Evolutionary conservation across 2,113 vertebrate species (phyloP).

Genomic region (Phaethon lepturus): DNA sequence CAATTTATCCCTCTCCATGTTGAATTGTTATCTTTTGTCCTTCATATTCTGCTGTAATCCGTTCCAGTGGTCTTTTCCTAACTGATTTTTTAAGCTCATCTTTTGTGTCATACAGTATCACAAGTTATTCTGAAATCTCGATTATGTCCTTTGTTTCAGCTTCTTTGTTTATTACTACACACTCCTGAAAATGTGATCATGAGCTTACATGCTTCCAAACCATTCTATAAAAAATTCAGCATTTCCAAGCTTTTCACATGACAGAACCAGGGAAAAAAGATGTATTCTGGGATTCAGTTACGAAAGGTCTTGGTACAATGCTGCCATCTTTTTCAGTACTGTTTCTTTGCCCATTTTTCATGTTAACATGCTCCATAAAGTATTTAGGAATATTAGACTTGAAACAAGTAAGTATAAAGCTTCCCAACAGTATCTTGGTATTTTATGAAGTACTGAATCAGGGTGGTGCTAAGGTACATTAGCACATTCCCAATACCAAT

Average conservation of each 20-base stretch:
- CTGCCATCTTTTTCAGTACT: not conserved
- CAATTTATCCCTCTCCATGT: not conserved
- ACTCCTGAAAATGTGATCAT: not conserved
- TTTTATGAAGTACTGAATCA: not conserved
- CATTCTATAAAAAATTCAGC: not conserved
- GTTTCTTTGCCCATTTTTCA: not conserved
- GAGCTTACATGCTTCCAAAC: not conserved
- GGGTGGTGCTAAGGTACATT: not conserved
- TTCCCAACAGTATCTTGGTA: not conserved
- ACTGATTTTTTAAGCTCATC: conserved; percentile 20
- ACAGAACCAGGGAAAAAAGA: not conserved
- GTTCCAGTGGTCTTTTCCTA: not conserved
- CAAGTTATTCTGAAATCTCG: conserved; percentile 24
- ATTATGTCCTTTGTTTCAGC: not conserved
- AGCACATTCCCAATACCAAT: not conserved
- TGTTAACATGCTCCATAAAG: not conserved
- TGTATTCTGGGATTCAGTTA: not conserved
- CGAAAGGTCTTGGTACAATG: not conserved
- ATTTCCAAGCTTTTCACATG: not conserved
- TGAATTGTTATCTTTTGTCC: not conserved
- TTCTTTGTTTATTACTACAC: conserved; percentile 14
- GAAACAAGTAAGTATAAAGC: not conserved
- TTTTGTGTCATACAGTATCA: conserved; percentile 5
- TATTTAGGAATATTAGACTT: not conserved
- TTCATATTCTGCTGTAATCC: not conserved